Percentiles rank a stretch among this genome's conserved stretches.
Conservation (phyloP, 2,113 vertebrate species). For the Prinia subflava region DNA sequence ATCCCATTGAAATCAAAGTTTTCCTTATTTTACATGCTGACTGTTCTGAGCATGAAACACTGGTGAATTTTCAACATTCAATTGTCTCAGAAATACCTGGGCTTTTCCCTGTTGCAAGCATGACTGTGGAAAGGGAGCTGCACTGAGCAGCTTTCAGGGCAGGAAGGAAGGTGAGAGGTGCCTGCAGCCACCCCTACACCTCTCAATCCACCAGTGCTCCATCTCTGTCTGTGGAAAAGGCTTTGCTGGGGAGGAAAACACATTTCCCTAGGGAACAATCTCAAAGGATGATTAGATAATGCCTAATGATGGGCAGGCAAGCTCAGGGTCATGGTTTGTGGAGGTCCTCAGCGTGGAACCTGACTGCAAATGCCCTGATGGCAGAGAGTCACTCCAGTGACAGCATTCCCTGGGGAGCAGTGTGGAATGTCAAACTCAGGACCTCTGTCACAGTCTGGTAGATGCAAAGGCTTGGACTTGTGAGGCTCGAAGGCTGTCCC, state of each 20-base stretch:
- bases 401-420: not conserved
- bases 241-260: not conserved
- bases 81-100: not conserved
- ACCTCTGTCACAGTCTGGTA: not conserved
- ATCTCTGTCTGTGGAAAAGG: not conserved
- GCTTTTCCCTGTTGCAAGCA: not conserved
- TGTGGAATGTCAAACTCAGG: not conserved
- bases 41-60: not conserved
- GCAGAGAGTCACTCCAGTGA: not conserved
- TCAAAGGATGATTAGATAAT: not conserved
- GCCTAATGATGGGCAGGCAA: fast-evolving
- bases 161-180: not conserved
- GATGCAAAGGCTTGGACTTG: not conserved
- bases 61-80: not conserved
- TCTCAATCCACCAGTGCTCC: not conserved
- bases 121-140: not conserved
- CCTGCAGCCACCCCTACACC: not conserved
- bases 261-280: not conserved
- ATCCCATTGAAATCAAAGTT: not conserved
- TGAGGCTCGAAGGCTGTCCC: not conserved
- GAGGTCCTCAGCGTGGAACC: not conserved
- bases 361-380: not conserved
- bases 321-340: not conserved
- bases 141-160: not conserved
- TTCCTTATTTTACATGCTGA: not conserved